phyloP scores from a whole-genome alignment of 1,140 invertebrate species.

The Cyclargus thomasi region DNA sequence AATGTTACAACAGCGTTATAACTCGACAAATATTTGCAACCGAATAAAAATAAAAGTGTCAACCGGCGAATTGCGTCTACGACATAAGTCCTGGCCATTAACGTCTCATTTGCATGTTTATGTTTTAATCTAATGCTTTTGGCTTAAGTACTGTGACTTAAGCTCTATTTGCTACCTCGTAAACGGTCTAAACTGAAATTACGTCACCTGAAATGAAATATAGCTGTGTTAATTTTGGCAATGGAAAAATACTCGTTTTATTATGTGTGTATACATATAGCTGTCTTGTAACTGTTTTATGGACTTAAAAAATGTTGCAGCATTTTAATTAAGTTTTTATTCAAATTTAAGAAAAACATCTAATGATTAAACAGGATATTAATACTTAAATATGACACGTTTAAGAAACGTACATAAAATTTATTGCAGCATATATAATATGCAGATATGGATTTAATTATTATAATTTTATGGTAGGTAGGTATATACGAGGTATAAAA shows the following conservation, averaged over 20 bases:
- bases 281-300: slow-evolving; percentile 11
- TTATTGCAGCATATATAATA: slow-evolving; percentile 4
- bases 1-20: background rate
- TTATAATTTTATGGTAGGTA: slow-evolving; percentile 7
- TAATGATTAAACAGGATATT: slow-evolving; percentile 13
- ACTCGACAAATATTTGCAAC: background rate
- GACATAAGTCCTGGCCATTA: slow-evolving; percentile 14
- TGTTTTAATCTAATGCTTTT: slow-evolving; percentile 27
- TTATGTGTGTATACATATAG: background rate
- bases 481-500: too few species aligned
- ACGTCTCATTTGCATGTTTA: slow-evolving; percentile 19
- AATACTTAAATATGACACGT: slow-evolving; percentile 7
- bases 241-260: slow-evolving; percentile 11
- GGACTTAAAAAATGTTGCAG: slow-evolving; percentile 14
- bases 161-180: slow-evolving; percentile 29
- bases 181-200: slow-evolving; percentile 30
- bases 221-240: slow-evolving; percentile 13
- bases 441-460: slow-evolving; percentile 7
- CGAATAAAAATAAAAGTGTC: slow-evolving; percentile 11
- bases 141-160: slow-evolving; percentile 29
- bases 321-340: slow-evolving; percentile 22
- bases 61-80: background rate
- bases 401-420: slow-evolving; percentile 7
- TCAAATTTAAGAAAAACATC: slow-evolving; percentile 19
- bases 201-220: slow-evolving; percentile 21